Percentiles rank a stretch among this genome's conserved stretches.
Conservation (phyloP, 1,140 invertebrate genomes). For the Drosophila oshimai region DNA sequence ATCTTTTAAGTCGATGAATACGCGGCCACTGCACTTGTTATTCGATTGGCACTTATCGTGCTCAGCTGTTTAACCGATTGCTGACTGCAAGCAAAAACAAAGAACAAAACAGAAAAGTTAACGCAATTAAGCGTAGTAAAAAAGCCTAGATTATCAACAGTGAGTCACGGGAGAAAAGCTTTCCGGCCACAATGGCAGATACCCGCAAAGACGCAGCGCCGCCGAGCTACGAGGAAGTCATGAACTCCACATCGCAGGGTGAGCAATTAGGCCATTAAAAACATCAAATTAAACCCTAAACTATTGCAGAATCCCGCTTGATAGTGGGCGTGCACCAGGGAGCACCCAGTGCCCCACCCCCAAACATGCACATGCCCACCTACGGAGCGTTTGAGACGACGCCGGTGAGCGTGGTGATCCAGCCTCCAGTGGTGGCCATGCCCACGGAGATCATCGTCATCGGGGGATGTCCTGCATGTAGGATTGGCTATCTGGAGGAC, state of each 20-base stretch:
- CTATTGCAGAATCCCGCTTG: conserved; percentile 27
- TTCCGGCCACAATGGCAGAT: conserved; percentile 28
- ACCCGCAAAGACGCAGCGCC: conserved; percentile 46
- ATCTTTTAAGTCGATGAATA: neutral
- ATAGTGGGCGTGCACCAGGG: conserved; percentile 58
- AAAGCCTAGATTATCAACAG: conserved; percentile 12
- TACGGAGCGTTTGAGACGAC: conserved; percentile 77
- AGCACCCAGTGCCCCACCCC: conserved; percentile 35
- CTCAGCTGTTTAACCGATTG: conserved; percentile 13
- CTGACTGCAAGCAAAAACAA: conserved; percentile 5
- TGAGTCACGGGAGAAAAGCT: conserved; percentile 31
- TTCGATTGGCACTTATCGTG: neutral
- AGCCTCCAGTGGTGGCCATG: conserved; percentile 63
- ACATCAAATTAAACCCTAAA: neutral
- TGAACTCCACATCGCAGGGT: conserved; percentile 39
- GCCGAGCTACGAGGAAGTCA: conserved; percentile 67
- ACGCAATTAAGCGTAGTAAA: conserved; percentile 15
- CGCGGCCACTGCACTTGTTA: neutral
- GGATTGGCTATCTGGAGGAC: conserved; percentile 91
- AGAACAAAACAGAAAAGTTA: conserved; percentile 14
- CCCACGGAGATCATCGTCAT: conserved; percentile 87
- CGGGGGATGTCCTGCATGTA: conserved; percentile 90
- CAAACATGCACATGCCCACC: conserved; percentile 48
- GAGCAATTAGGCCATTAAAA: neutral
- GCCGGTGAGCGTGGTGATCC: conserved; percentile 69